Percentiles rank a stretch among this genome's conserved stretches.
These are phyloP conservation scores for Vannuccia rotundouncinata DNA, from an alignment of 2,888 invertebrate genomes.

Conservation along the genomic window DNA sequence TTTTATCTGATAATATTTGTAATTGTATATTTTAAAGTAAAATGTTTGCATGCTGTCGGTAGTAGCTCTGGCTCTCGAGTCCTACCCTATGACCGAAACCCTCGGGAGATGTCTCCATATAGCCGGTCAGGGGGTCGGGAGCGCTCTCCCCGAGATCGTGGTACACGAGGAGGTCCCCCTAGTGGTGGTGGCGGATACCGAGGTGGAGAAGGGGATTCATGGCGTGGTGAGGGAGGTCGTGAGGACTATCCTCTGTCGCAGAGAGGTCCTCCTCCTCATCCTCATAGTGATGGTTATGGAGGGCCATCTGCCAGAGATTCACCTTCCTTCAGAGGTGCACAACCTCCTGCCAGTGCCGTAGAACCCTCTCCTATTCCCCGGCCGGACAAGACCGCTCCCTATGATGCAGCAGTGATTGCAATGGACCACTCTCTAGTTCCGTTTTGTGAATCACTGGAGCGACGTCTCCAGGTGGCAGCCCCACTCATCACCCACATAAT, in stretches of 20 bases:
- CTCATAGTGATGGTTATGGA: neutral
- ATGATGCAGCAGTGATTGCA: constrained; percentile 30
- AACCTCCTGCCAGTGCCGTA: neutral
- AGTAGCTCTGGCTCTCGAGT: neutral
- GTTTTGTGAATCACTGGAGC: constrained; percentile 81
- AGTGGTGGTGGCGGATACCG: neutral
- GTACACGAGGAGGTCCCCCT: neutral
- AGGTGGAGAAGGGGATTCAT: neutral
- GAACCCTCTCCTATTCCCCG: neutral
- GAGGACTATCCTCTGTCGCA: neutral
- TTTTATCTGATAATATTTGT: neutral
- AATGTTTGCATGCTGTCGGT: neutral
- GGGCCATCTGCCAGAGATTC: neutral
- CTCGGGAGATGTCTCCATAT: constrained; percentile 34
- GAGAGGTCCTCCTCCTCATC: neutral
- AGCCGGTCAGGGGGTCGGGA: neutral
- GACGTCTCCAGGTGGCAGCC: constrained; percentile 69
- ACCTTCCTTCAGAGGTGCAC: neutral
- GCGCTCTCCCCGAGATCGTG: neutral
- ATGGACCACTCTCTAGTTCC: constrained; percentile 14
- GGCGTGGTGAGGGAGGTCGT: neutral
- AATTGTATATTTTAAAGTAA: neutral
- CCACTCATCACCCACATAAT: constrained; percentile 69
- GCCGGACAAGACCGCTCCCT: neutral
- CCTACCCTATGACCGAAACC: constrained; percentile 25